Conservation (phyloP, 2,113 vertebrate species). For the Peromyscus maniculatus region DNA sequence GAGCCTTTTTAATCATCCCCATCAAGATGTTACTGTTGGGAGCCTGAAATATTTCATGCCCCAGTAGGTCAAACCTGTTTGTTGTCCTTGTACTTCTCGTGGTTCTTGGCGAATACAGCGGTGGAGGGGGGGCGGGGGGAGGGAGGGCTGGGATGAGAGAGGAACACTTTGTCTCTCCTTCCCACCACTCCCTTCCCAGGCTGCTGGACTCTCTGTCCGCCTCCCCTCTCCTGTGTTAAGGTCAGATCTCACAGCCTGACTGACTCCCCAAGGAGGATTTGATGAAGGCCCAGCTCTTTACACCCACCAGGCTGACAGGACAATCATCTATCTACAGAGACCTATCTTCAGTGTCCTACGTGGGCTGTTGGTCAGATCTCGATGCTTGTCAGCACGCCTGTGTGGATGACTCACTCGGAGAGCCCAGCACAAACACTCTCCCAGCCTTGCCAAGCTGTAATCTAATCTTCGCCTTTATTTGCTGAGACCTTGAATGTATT, state of each 20-base stretch:
- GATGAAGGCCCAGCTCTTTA: too few relatives aligned
- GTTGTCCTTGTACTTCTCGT: background rate
- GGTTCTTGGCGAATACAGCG: background rate
- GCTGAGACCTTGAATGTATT: conserved; percentile 53
- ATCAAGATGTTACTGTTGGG: background rate
- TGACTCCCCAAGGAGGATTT: background rate
- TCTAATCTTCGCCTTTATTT: conserved; percentile 67
- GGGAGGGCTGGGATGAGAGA: background rate
- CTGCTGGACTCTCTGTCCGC: background rate
- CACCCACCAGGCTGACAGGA: background rate
- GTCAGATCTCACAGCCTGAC: background rate
- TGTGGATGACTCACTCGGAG: background rate
- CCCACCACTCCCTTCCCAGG: background rate
- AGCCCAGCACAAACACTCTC: background rate
- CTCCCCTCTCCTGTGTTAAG: background rate
- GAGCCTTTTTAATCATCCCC: background rate
- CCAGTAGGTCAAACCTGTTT: background rate
- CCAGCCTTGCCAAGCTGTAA: background rate
- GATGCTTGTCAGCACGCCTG: background rate
- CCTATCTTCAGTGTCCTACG: background rate
- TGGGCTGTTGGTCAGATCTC: background rate
- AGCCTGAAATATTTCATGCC: background rate
- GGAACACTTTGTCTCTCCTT: background rate
- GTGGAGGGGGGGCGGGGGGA: too few relatives aligned
- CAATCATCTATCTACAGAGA: background rate